phyloP scores from a whole-genome alignment of 2,113 vertebrate species.

The Strix uralensis region DNA sequence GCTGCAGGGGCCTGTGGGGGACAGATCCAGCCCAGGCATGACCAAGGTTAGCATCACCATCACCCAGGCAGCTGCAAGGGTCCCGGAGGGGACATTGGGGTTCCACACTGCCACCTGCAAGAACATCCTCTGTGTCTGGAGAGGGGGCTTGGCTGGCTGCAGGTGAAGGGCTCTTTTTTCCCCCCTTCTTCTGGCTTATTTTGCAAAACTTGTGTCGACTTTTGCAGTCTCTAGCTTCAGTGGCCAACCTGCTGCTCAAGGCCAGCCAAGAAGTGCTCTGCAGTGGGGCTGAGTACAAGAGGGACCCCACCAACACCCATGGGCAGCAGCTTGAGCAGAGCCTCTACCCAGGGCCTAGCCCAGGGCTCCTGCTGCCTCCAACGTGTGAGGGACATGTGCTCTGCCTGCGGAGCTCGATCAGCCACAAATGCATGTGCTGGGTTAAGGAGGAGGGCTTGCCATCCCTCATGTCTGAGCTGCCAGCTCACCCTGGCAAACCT shows the following conservation, averaged over 20 bases:
- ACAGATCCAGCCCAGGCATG: not conserved
- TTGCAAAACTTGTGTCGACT: not conserved
- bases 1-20: rapidly evolving
- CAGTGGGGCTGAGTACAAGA: too few relatives aligned
- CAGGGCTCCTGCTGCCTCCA: not conserved
- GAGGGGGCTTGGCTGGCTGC: not conserved
- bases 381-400: not conserved
- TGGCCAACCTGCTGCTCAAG: not conserved
- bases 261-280: not conserved
- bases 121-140: not conserved
- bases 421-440: rapidly evolving
- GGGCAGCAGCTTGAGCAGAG: not conserved
- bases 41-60: not conserved
- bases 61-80: rapidly evolving
- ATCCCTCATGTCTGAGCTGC: not conserved
- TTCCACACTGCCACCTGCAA: not conserved
- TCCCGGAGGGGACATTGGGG: not conserved
- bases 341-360: too few relatives aligned
- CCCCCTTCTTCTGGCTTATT: not conserved
- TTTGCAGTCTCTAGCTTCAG: not conserved
- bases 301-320: not conserved
- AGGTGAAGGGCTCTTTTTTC: too few relatives aligned
- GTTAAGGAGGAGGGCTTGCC: not conserved
- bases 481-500: not conserved
- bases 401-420: not conserved